Evolutionary conservation across 2,113 vertebrate genomes (phyloP).

Genomic region (Sander lucioperca): DNA sequence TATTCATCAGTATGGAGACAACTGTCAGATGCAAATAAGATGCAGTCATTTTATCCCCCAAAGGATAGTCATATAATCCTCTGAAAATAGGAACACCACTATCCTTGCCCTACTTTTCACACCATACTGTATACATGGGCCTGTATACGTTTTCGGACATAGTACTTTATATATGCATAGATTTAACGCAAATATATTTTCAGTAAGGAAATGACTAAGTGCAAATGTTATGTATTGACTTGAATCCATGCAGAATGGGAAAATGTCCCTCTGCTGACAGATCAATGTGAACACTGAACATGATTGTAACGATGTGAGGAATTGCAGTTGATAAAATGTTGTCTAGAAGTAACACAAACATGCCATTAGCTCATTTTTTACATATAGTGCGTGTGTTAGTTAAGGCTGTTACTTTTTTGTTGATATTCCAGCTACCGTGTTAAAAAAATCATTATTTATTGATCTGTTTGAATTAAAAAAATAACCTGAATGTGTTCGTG

Average conservation of each 20-base stretch:
- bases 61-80: background rate
- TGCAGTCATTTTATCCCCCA: conserved; percentile 7
- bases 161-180: background rate
- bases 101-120: conserved; percentile 27
- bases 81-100: background rate
- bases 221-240: background rate
- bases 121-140: background rate
- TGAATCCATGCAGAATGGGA: background rate
- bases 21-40: conserved; percentile 30
- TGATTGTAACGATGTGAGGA: background rate
- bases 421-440: no score
- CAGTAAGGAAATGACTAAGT: background rate
- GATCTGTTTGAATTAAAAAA: background rate
- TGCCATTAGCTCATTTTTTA: background rate
- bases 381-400: no score
- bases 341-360: background rate
- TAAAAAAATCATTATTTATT: background rate
- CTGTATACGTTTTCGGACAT: no score
- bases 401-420: no score
- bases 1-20: conserved; percentile 22
- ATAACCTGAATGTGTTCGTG: background rate
- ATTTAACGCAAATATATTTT: background rate
- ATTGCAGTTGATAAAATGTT: background rate
- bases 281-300: background rate
- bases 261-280: background rate